These are phyloP conservation scores for Conus betulinus DNA, from an alignment of 1,140 invertebrate genomes.

Conservation along the genomic window DNA sequence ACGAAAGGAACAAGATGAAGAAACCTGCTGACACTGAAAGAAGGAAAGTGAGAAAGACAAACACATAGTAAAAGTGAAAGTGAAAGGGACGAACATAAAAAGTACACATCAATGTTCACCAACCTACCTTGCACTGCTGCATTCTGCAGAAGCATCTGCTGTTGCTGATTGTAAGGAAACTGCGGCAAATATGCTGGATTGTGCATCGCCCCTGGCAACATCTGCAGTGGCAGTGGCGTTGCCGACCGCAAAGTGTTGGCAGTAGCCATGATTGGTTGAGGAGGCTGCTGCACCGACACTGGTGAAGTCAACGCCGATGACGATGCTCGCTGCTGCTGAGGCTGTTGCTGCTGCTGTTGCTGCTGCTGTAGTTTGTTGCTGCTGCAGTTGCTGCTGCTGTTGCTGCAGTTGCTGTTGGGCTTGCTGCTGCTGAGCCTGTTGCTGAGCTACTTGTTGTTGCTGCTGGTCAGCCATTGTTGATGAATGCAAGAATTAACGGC, in stretches of 20 bases:
- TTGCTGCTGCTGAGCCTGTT: constrained; percentile 20
- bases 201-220: constrained; percentile 83
- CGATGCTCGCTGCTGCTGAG: not conserved
- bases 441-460: constrained; percentile 11
- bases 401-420: constrained; percentile 24
- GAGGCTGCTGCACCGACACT: constrained; percentile 29
- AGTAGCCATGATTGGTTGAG: constrained; percentile 39
- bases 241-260: constrained; percentile 43
- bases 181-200: constrained; percentile 87
- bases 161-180: constrained; percentile 75
- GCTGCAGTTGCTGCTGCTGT: constrained; percentile 25
- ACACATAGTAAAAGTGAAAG: not conserved
- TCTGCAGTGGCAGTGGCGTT: constrained; percentile 53
- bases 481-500: not conserved
- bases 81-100: not conserved
- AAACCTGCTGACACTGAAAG: too few species aligned
- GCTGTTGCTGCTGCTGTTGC: constrained; percentile 16
- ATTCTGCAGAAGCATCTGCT: constrained; percentile 66
- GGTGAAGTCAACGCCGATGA: not conserved
- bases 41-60: not conserved
- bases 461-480: constrained; percentile 23
- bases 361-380: constrained; percentile 14
- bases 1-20: too few species aligned
- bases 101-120: not conserved
- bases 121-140: constrained; percentile 61